A percentile compares a stretch with the other conserved stretches of the same genome.
These are phyloP conservation scores for Parasteatoda tepidariorum DNA, from an alignment of 1,140 invertebrate genomes.

Conservation along the genomic window DNA sequence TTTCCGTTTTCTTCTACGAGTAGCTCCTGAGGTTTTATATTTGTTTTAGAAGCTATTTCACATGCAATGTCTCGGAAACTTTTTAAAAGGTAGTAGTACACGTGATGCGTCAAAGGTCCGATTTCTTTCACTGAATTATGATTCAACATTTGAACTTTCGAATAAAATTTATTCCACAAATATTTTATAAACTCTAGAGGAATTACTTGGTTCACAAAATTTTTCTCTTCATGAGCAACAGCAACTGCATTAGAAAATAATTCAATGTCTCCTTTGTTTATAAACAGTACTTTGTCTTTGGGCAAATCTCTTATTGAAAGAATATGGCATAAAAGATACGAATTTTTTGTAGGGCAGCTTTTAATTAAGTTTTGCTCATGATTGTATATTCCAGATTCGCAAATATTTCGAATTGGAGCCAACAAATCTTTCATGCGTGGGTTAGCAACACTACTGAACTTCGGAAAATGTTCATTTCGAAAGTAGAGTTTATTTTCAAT, in stretches of 20 bases:
- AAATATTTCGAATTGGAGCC: too few species aligned
- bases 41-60: neutral
- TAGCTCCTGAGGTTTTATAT: neutral
- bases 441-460: neutral
- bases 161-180: neutral
- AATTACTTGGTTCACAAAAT: neutral
- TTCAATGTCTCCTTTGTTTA: neutral
- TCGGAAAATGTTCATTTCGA: neutral
- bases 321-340: neutral
- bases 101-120: neutral
- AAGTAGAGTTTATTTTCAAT: neutral
- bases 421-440: neutral
- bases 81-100: neutral
- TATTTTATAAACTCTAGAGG: neutral
- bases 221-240: neutral
- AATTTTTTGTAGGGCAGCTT: neutral
- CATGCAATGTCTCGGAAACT: neutral
- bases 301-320: neutral
- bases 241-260: neutral
- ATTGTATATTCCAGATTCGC: too few species aligned
- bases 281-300: neutral
- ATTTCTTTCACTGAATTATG: neutral
- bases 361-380: neutral
- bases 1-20: neutral
- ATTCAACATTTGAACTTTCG: neutral